A percentile compares a stretch with the other conserved stretches of the same genome.
Evolutionary conservation across 2,888 invertebrate species (phyloP).

Genomic region (Stenodera caucasica): DNA sequence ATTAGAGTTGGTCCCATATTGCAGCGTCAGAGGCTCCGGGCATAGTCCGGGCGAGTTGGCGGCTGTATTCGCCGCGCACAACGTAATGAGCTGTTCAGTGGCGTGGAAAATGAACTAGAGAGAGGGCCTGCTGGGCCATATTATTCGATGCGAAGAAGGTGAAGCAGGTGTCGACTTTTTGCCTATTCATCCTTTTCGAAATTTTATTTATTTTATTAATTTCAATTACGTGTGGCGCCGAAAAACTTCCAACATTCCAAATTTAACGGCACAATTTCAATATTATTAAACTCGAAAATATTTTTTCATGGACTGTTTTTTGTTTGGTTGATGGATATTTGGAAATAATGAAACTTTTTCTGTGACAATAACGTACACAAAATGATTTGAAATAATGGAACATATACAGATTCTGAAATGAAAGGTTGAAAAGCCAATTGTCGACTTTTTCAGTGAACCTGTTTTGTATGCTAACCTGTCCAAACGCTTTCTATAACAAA

Average conservation of each 20-base stretch:
- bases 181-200: slow-evolving; percentile 23
- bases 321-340: neutral
- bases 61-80: slow-evolving; percentile 35
- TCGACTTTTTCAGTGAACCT: neutral
- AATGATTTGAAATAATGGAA: neutral
- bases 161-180: slow-evolving; percentile 29
- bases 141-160: slow-evolving; percentile 14
- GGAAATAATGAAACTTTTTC: neutral
- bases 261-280: neutral
- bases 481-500: neutral
- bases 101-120: slow-evolving; percentile 53
- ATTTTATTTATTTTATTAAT: slow-evolving; percentile 39
- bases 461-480: neutral
- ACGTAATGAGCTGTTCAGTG: slow-evolving; percentile 50
- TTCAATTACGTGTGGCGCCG: slow-evolving; percentile 34
- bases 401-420: neutral
- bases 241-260: slow-evolving; percentile 17
- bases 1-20: slow-evolving; percentile 34
- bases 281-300: neutral
- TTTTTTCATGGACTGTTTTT: neutral
- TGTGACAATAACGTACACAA: neutral
- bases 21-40: slow-evolving; percentile 34
- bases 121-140: slow-evolving; percentile 32
- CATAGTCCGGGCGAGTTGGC: slow-evolving; percentile 28
- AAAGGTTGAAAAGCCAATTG: neutral